Percentiles rank a stretch among this genome's conserved stretches.
These are phyloP conservation scores for Styela clava DNA, from an alignment of 23 tunicate species.

Conservation along the genomic window DNA sequence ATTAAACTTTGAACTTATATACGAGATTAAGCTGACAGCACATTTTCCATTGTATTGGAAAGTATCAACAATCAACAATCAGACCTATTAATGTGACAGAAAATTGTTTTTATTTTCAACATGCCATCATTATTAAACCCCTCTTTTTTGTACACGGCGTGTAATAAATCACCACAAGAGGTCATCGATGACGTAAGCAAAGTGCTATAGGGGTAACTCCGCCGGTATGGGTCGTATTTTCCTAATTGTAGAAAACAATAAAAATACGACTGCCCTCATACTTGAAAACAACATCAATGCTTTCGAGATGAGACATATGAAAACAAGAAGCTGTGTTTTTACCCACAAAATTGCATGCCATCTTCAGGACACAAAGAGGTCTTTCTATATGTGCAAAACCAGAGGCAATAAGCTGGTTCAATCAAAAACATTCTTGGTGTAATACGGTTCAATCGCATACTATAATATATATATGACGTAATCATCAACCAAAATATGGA, in stretches of 20 bases:
- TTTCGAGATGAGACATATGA: neutral
- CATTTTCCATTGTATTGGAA: neutral
- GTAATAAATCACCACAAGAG: neutral
- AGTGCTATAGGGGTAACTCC: neutral
- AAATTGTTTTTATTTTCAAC: neutral
- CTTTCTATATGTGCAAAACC: neutral
- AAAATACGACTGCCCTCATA: neutral
- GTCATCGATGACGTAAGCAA: neutral
- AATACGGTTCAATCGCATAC: neutral
- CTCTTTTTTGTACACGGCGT: neutral
- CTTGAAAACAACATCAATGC: neutral
- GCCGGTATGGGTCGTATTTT: neutral
- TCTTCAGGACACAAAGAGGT: neutral
- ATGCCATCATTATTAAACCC: neutral
- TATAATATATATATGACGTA: neutral
- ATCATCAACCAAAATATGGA: neutral
- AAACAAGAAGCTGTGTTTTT: neutral
- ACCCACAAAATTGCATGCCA: neutral
- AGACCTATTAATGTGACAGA: neutral
- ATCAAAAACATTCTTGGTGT: neutral
- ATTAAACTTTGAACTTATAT: neutral
- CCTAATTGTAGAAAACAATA: neutral
- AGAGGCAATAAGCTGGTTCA: neutral
- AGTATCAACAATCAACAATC: neutral
- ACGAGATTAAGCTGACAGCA: neutral